phyloP scores from a whole-genome alignment of 2,113 vertebrate genomes.

The Corydoras sp. region DNA sequence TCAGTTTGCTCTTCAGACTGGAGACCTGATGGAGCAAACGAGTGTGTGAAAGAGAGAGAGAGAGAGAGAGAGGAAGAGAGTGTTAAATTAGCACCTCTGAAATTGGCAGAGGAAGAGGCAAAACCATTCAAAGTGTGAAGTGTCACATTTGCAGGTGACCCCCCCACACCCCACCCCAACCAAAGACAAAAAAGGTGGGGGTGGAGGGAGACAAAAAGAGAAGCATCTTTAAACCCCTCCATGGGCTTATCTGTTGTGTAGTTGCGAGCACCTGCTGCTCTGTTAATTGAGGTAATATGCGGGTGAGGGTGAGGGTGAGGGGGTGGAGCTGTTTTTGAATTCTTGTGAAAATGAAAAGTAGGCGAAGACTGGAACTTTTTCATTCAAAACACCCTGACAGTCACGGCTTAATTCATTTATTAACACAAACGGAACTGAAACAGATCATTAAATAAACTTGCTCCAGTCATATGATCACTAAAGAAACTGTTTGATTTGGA shows the following conservation, averaged over 20 bases:
- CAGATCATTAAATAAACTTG: no score
- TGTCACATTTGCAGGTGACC: constrained; percentile 38
- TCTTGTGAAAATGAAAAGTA: constrained; percentile 48
- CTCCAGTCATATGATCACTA: no score
- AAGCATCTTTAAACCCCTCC: no score
- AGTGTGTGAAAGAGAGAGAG: constrained; percentile 49
- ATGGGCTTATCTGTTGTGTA: constrained; percentile 74
- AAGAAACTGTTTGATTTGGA: no score
- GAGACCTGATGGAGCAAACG: constrained; percentile 75
- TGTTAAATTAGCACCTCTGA: constrained; percentile 94
- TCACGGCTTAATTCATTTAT: no score
- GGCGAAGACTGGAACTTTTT: constrained; percentile 25
- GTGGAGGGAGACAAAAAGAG: no score
- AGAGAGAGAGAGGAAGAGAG: constrained; percentile 36
- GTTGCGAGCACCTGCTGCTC: constrained; percentile 87
- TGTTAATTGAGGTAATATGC: constrained; percentile 82
- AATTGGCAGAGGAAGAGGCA: constrained; percentile 80
- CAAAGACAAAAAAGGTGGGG: no score
- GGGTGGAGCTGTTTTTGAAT: no score
- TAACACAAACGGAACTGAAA: no score
- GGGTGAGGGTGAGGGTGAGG: constrained; percentile 54
- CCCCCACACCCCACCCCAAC: no score
- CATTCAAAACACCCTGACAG: no score
- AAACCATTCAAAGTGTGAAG: constrained; percentile 85
- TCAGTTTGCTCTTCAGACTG: constrained; percentile 92